These are phyloP conservation scores for Danio aesculapii DNA, from an alignment of 2,797 vertebrate genomes.

Conservation along the genomic window DNA sequence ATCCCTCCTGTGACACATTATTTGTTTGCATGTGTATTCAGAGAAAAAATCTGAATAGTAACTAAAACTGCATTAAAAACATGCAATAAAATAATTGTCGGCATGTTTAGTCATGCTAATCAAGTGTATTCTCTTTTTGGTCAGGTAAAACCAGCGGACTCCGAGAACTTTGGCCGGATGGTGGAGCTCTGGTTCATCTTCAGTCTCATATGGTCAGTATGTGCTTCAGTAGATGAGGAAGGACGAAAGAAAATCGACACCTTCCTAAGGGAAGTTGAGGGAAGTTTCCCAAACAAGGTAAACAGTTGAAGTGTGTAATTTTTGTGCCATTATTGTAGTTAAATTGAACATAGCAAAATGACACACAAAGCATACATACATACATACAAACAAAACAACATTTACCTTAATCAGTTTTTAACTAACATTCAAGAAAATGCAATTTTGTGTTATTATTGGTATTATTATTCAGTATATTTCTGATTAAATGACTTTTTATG, in stretches of 20 bases:
- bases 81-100: too few species aligned
- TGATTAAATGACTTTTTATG: too few species aligned
- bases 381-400: too few species aligned
- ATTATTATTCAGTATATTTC: too few species aligned
- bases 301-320: not conserved
- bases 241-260: constrained; percentile 83
- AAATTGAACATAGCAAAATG: not conserved
- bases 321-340: not conserved
- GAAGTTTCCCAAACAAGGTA: constrained; percentile 85
- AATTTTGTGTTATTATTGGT: too few species aligned
- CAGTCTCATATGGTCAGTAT: constrained; percentile 85
- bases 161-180: constrained; percentile 71
- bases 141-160: constrained; percentile 77
- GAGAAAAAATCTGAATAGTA: too few species aligned
- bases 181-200: constrained; percentile 82
- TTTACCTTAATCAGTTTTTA: too few species aligned
- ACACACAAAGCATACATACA: too few species aligned
- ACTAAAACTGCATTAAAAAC: too few species aligned
- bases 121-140: not conserved
- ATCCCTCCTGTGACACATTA: too few species aligned
- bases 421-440: too few species aligned
- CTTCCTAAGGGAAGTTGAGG: constrained; percentile 81
- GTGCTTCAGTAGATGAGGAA: constrained; percentile 82
- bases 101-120: not conserved
- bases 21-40: too few species aligned